A percentile compares a stretch with the other conserved stretches of the same genome.
These are phyloP conservation scores for Manis javanica DNA, from an alignment of 2,797 vertebrate genomes.

Conservation along the genomic window DNA sequence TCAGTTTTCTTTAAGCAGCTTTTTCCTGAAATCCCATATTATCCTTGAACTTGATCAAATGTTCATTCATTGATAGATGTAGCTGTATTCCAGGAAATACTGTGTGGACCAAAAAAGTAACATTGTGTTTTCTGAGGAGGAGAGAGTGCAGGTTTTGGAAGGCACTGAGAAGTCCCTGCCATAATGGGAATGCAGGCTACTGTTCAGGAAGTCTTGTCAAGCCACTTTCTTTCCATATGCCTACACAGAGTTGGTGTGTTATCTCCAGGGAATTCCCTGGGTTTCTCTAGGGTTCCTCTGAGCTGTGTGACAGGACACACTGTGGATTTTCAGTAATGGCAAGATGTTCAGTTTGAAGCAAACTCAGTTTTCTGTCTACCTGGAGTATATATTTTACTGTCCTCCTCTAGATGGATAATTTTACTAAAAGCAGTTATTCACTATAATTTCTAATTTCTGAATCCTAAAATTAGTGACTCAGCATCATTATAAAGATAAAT, in stretches of 20 bases:
- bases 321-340: not conserved
- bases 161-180: not conserved
- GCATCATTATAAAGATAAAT: conserved; percentile 37
- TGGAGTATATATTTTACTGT: not conserved
- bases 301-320: not conserved
- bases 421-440: conserved; percentile 56
- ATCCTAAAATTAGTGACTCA: conserved; percentile 48
- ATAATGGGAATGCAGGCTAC: not conserved
- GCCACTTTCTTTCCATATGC: not conserved
- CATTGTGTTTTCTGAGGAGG: not conserved
- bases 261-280: not conserved
- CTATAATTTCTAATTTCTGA: conserved; percentile 55
- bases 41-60: not conserved
- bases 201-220: not conserved
- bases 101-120: not conserved
- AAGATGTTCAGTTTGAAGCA: not conserved
- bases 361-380: conserved; percentile 37
- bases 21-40: not conserved
- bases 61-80: not conserved
- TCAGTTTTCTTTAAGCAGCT: conserved; percentile 48
- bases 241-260: not conserved
- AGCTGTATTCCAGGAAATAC: conserved; percentile 40
- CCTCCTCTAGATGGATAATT: conserved; percentile 33
- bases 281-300: not conserved
- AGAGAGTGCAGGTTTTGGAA: not conserved